Evolutionary conservation across 2,888 invertebrate genomes (phyloP).

Genomic region (Microplitis manilae): DNA sequence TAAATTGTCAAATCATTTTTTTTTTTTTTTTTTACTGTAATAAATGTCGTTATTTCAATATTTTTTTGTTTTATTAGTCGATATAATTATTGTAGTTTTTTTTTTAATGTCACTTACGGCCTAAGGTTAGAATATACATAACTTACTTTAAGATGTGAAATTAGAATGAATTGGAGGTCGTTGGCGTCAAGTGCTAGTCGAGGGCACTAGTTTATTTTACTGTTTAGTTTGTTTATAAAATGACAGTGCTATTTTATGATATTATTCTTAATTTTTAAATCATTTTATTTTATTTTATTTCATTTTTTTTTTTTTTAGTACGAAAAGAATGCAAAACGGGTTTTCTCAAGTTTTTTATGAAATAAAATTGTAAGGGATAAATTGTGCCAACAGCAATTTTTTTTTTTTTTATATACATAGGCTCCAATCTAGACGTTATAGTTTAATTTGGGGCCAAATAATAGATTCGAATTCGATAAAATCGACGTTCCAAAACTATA

Average conservation of each 20-base stretch:
- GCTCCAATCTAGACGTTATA: too few relatives aligned
- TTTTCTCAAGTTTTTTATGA: too few relatives aligned
- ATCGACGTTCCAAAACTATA: too few relatives aligned
- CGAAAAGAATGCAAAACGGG: too few relatives aligned
- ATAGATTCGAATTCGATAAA: too few relatives aligned
- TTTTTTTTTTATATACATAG: too few relatives aligned
- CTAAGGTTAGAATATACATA: conserved; percentile 14
- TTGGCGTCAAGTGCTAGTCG: conserved; percentile 47
- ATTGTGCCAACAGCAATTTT: too few relatives aligned
- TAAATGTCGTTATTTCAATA: not conserved
- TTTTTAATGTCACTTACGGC: conserved; percentile 24
- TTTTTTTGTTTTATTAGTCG: not conserved
- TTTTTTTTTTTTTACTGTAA: not conserved
- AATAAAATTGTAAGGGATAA: too few relatives aligned
- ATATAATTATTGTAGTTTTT: conserved; percentile 22
- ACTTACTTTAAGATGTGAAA: conserved; percentile 49
- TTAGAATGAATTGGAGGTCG: conserved; percentile 53
- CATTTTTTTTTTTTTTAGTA: too few relatives aligned
- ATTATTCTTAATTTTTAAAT: not conserved
- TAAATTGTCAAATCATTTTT: not conserved
- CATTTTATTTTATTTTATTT: not conserved
- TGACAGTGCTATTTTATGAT: not conserved
- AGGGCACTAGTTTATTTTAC: conserved; percentile 33
- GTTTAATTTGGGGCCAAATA: too few relatives aligned
- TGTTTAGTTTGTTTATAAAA: conserved; percentile 15